Conservation (phyloP, 2,797 vertebrate species). For the Sebastes trivittatus region DNA sequence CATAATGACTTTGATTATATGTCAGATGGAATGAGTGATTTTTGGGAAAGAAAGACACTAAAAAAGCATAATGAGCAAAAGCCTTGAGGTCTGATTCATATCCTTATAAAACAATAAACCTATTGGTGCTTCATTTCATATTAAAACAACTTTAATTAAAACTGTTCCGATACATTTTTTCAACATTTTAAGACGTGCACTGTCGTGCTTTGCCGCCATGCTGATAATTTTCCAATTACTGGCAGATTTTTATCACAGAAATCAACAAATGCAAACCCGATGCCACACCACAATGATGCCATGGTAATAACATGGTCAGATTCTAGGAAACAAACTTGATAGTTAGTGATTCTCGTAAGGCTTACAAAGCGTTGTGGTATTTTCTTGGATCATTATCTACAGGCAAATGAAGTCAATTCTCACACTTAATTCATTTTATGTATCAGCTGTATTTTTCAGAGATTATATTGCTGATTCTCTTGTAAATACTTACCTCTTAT, state of each 20-base stretch:
- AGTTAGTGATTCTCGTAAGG: not conserved
- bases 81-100: not conserved
- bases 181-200: not conserved
- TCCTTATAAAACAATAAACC: not conserved
- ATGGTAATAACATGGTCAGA: not conserved
- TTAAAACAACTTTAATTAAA: not conserved
- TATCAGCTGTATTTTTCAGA: not conserved
- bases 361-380: too few species aligned
- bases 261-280: not conserved
- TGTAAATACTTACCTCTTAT: not conserved
- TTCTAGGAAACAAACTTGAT: not conserved
- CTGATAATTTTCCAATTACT: not conserved
- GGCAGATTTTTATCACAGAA: conserved; percentile 7
- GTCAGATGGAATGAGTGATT: not conserved
- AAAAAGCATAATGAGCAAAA: not conserved
- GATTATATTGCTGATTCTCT: not conserved
- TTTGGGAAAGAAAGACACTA: not conserved
- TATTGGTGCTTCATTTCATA: not conserved
- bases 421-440: not conserved
- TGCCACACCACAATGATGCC: not conserved
- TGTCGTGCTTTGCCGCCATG: not conserved
- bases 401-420: not conserved
- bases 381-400: not conserved
- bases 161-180: rapidly evolving
- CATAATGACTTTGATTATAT: not conserved